Evolutionary conservation across 1,140 invertebrate genomes (phyloP), one percentile per base, ranked within the genome.

Genomic region (Drosophila carrolli): DNA sequence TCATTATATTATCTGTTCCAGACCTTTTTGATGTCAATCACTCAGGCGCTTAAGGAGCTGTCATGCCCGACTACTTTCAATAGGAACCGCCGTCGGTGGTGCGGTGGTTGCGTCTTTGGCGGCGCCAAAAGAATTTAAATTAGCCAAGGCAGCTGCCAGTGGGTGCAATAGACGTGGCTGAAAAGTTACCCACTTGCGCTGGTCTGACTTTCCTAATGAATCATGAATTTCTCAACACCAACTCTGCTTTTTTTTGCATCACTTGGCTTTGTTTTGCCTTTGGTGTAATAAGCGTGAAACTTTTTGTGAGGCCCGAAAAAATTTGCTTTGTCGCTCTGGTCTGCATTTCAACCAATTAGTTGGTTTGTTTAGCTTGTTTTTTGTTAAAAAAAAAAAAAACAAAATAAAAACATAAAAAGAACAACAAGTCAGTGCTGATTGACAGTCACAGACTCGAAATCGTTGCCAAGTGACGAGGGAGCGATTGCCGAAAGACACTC

Each of bases 11-110:
- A 63, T 75, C 57, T 61, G 32, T 44, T 78, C 57, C 32, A 61
- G 79, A 78, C 83, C 84, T 88, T 90, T 88, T 89, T 89, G 84
- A 89, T 89, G 84, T 89, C 84, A 89, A 89, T 89, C 84, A 89
- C 81, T 89, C 80, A 81, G 65, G 84, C 84, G 84, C 84, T 90
- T 89, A 89, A 89, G 85, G 77, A 89, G 84, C 84, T 80, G 79
- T 86, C 84, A 83, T 68, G 72, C 84, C 50, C 63, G 84, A 75
- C 83, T 86, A 73, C 80, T 75, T 58, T 61, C 82, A 88, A 88
- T 88, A 77, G 81, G 84, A 74, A 13, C 37, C 43, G 32, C 11
- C 38, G n/a, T 14, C n/a, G 46, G 44, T 35, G 59, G 60, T 48
- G 47, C 37, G 46, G 46, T 40, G 58, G 58, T 14, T 29, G 50